These are phyloP conservation scores for Malurus elegans DNA, from an alignment of 2,113 vertebrate genomes.

Conservation along the genomic window DNA sequence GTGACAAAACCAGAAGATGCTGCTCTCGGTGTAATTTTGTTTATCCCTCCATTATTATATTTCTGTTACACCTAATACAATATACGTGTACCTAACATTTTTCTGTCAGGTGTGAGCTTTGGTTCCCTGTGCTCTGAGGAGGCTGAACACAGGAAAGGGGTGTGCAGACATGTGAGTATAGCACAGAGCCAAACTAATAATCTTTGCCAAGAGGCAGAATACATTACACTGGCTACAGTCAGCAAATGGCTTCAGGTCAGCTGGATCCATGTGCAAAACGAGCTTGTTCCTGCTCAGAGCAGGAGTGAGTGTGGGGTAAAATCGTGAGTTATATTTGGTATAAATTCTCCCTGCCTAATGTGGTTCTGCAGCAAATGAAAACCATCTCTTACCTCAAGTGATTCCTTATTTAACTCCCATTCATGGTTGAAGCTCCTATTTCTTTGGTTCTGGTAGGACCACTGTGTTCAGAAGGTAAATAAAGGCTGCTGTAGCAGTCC, in stretches of 20 bases:
- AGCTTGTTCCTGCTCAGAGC: not conserved
- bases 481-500: not conserved
- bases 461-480: not conserved
- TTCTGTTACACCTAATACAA: not conserved
- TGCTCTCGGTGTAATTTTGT: slow-evolving; percentile 34
- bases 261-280: not conserved
- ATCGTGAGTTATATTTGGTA: not conserved
- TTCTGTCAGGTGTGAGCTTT: not conserved
- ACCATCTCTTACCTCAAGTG: not conserved
- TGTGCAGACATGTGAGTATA: not conserved
- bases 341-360: not conserved
- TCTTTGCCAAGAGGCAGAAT: not conserved
- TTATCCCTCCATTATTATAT: not conserved
- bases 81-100: not conserved
- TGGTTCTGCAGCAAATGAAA: not conserved
- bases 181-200: not conserved
- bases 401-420: not conserved
- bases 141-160: not conserved
- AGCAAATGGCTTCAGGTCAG: not conserved
- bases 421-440: not conserved
- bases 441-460: not conserved
- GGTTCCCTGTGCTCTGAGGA: not conserved
- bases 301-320: not conserved
- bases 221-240: not conserved
- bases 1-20: not conserved